Evolutionary conservation across 2,888 invertebrate genomes (phyloP).

Genomic region (Carcina quercana): DNA sequence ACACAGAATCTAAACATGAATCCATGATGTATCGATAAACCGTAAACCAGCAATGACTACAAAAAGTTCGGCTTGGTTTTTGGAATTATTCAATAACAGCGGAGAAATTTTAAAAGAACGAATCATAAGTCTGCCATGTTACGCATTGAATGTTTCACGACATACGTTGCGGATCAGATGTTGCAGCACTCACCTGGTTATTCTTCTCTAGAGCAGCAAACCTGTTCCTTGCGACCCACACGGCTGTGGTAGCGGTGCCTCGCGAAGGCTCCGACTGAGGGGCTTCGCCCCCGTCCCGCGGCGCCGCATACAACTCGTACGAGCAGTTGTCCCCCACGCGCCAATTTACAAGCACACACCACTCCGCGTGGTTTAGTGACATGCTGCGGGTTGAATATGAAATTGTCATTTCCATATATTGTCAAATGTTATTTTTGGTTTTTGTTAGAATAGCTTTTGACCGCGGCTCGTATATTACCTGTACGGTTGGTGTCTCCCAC

Average conservation of each 20-base stretch:
- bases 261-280: slow-evolving; percentile 76
- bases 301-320: slow-evolving; percentile 94
- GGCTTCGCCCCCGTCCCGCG: slow-evolving; percentile 77
- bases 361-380: slow-evolving; percentile 98
- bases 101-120: too few species aligned
- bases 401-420: too few species aligned
- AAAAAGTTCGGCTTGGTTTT: too few species aligned
- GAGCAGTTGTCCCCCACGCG: slow-evolving; percentile 93
- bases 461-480: too few species aligned
- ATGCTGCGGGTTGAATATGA: slow-evolving; percentile 79
- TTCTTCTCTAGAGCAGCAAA: slow-evolving; percentile 97
- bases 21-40: too few species aligned
- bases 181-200: slow-evolving; percentile 84
- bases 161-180: not conserved
- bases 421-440: not conserved
- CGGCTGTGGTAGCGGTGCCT: slow-evolving; percentile 91
- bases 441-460: not conserved
- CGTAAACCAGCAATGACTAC: too few species aligned
- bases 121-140: too few species aligned
- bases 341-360: slow-evolving; percentile 87
- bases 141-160: too few species aligned
- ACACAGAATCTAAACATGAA: too few species aligned
- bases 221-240: slow-evolving; percentile 94
- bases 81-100: too few species aligned
- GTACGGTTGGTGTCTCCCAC: slow-evolving; percentile 82